Conservation (phyloP, 2,888 invertebrate species). For the Lacanobia wlatinum region DNA sequence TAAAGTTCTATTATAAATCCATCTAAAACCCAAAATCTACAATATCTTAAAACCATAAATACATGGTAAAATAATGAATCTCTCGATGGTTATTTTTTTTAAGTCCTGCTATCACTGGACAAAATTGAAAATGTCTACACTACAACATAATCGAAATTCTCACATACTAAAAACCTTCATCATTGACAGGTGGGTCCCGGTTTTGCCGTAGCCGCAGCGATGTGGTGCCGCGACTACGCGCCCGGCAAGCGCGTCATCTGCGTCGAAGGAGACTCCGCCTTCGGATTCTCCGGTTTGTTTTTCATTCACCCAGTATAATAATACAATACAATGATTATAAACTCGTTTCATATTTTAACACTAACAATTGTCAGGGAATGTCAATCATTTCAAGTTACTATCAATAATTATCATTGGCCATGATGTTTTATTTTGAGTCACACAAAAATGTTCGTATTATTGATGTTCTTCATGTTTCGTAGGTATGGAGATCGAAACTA, state of each 20-base stretch:
- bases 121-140: too few species aligned
- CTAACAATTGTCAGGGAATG: conserved; percentile 54
- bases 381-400: conserved; percentile 47
- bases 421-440: conserved; percentile 34
- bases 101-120: too few species aligned
- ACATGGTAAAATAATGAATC: too few species aligned
- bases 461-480: conserved; percentile 67
- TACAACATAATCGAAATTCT: too few species aligned
- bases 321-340: conserved; percentile 43
- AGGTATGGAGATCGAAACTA: conserved; percentile 99
- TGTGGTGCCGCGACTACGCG: conserved; percentile 95
- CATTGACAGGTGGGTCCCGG: conserved; percentile 94
- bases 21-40: not conserved
- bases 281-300: conserved; percentile 97
- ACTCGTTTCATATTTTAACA: conserved; percentile 43
- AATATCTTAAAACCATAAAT: not conserved
- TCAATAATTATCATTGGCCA: conserved; percentile 45
- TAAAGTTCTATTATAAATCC: too few species aligned
- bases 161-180: not conserved
- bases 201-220: conserved; percentile 97
- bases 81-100: too few species aligned
- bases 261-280: conserved; percentile 99
- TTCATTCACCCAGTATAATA: conserved; percentile 65
- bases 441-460: conserved; percentile 17
- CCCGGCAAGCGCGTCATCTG: conserved; percentile 97